Conservation (phyloP, 2,113 vertebrate genomes). For the Amphilophus citrinellus region DNA sequence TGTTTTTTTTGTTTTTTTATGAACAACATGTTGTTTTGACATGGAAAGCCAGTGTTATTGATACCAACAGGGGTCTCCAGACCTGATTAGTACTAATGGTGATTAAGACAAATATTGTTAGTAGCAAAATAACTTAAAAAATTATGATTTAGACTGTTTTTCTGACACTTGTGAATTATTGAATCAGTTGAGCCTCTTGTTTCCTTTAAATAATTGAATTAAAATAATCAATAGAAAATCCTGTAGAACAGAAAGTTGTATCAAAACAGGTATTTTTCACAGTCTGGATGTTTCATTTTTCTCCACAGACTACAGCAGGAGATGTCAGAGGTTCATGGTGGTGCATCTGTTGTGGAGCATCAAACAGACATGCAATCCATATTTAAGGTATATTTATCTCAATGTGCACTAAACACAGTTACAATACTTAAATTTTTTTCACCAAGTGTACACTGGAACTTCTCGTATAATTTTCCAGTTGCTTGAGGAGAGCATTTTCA, state of each 20-base stretch:
- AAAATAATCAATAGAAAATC: no score
- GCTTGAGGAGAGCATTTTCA: slow-evolving; percentile 11
- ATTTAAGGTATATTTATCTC: slow-evolving; percentile 15
- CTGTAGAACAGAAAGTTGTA: not conserved
- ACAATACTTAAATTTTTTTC: not conserved
- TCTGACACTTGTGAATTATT: not conserved
- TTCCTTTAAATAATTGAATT: no score
- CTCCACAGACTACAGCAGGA: slow-evolving; percentile 2
- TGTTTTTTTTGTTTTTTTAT: no score
- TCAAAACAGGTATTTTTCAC: not conserved
- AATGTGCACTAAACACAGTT: not conserved
- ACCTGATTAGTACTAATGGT: not conserved
- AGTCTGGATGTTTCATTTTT: not conserved
- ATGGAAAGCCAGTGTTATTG: not conserved
- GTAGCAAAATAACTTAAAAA: not conserved
- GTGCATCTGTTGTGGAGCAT: not conserved
- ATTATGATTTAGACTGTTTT: not conserved
- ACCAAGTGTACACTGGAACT: not conserved
- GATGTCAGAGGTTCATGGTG: not conserved
- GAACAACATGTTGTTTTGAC: not conserved
- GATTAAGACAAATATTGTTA: not conserved
- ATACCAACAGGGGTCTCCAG: not conserved
- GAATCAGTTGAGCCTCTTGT: not conserved
- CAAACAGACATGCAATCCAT: not conserved
- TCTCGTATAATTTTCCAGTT: not conserved